A percentile compares a stretch with the other conserved stretches of the same genome.
Evolutionary conservation across 2,888 invertebrate genomes (phyloP).

Genomic region (Diploptera punctata): DNA sequence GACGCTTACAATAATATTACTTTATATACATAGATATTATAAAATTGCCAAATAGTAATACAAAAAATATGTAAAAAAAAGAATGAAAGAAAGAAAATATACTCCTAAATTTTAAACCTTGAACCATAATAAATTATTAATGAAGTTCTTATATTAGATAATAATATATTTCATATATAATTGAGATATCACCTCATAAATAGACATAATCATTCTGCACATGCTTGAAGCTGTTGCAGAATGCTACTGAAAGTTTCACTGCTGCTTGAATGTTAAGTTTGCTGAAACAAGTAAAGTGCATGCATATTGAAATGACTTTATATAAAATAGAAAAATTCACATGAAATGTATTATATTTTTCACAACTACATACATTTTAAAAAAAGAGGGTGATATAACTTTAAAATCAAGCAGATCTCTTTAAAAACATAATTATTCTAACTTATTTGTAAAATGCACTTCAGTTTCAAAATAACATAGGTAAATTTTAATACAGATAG

Average conservation of each 20-base stretch:
- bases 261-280: slow-evolving; percentile 2
- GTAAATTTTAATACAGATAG: not conserved
- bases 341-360: slow-evolving; percentile 29
- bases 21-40: slow-evolving; percentile 33
- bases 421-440: slow-evolving; percentile 1
- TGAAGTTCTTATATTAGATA: slow-evolving; percentile 22
- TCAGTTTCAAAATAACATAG: not conserved
- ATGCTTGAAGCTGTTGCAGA: slow-evolving; percentile 14
- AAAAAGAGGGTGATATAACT: slow-evolving; percentile 1
- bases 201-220: slow-evolving; percentile 17
- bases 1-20: slow-evolving; percentile 50
- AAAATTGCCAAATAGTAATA: slow-evolving; percentile 30
- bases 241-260: not conserved
- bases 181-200: slow-evolving; percentile 17
- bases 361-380: slow-evolving; percentile 20
- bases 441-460: not conserved
- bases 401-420: not conserved
- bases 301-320: slow-evolving; percentile 17
- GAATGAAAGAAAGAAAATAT: slow-evolving; percentile 19
- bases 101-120: slow-evolving; percentile 23
- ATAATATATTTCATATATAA: slow-evolving; percentile 20
- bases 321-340: slow-evolving; percentile 11
- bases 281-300: not conserved
- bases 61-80: too few relatives aligned
- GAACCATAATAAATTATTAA: slow-evolving; percentile 16